Conservation (phyloP, 2,888 invertebrate genomes). For the Mesorhabditis belari region DNA sequence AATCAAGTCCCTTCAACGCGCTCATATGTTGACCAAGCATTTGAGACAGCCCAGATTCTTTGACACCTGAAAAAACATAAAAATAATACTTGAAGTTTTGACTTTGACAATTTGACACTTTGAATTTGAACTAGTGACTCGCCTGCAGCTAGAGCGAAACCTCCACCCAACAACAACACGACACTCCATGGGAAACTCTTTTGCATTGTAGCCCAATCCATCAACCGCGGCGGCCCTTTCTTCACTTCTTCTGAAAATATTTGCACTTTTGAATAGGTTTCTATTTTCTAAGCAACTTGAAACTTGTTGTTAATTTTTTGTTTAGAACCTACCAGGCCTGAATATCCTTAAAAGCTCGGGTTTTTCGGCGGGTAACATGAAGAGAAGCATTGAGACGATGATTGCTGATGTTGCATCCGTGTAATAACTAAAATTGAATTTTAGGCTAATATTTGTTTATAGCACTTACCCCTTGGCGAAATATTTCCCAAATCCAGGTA, state of each 20-base stretch:
- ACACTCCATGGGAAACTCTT: conserved; percentile 48
- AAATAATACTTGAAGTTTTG: neutral
- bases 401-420: conserved; percentile 64
- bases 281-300: neutral
- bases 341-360: conserved; percentile 54
- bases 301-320: no score
- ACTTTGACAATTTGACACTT: neutral
- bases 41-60: conserved; percentile 68
- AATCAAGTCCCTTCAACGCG: conserved; percentile 65
- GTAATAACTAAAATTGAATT: conserved; percentile 14
- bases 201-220: conserved; percentile 49
- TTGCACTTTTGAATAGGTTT: no score
- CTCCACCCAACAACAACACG: conserved; percentile 48
- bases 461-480: conserved; percentile 34
- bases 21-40: conserved; percentile 70
- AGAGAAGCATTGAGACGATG: conserved; percentile 74
- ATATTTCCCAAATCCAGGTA: conserved; percentile 72
- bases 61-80: conserved; percentile 43
- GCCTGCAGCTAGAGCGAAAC: conserved; percentile 47
- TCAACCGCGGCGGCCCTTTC: conserved; percentile 56
- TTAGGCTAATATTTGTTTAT: neutral
- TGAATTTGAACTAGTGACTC: neutral
- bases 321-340: neutral
- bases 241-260: neutral
- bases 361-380: conserved; percentile 70